These are phyloP conservation scores for Salvator merianae DNA, from an alignment of 2,113 vertebrate genomes.

Conservation along the genomic window DNA sequence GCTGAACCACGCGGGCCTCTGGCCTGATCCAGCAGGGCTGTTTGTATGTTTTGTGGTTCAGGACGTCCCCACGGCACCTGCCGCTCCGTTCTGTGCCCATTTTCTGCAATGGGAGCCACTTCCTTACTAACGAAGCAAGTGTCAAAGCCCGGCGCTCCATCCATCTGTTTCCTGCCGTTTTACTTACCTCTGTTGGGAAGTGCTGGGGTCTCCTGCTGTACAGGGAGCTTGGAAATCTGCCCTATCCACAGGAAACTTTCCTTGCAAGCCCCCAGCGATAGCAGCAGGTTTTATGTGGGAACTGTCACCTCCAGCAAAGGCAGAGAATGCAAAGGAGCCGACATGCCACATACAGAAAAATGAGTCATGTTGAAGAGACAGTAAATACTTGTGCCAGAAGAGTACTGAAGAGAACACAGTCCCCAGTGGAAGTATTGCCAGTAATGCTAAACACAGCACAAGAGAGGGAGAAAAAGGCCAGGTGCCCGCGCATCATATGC, in stretches of 20 bases:
- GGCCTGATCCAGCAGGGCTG: too few relatives aligned
- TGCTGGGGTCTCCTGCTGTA: neutral
- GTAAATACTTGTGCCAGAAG: neutral
- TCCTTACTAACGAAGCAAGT: neutral
- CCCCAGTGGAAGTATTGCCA: too few relatives aligned
- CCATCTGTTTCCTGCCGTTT: neutral
- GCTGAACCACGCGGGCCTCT: too few relatives aligned
- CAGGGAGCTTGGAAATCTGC: neutral
- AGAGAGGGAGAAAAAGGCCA: too few relatives aligned
- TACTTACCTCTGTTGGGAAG: too few relatives aligned
- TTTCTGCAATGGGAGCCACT: too few relatives aligned
- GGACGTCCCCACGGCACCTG: too few relatives aligned
- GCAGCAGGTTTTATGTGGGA: neutral
- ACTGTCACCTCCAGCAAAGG: neutral
- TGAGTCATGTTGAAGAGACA: neutral
- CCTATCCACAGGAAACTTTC: neutral
- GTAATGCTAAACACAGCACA: too few relatives aligned
- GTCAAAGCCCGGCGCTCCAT: neutral
- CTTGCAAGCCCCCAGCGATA: neutral
- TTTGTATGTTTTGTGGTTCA: too few relatives aligned
- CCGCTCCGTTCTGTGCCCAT: too few relatives aligned
- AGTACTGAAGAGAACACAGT: neutral
- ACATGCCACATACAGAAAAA: neutral
- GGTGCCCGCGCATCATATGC: too few relatives aligned
- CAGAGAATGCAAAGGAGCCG: neutral